phyloP scores from a whole-genome alignment of 2,888 invertebrate species.

The Polyploca ridens region DNA sequence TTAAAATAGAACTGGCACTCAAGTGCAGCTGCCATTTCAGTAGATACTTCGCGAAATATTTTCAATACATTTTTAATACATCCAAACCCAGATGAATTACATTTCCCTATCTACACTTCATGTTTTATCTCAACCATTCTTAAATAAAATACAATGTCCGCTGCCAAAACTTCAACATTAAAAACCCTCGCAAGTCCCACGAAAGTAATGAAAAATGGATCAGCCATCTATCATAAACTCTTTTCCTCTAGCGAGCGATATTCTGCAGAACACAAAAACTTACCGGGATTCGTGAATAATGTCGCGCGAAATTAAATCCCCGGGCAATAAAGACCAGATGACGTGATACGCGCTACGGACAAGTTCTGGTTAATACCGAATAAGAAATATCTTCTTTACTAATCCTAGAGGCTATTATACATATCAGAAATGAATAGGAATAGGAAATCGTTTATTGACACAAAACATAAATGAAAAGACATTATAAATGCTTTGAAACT shows the following conservation, averaged over 20 bases:
- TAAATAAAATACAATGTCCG: not conserved
- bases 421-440: not conserved
- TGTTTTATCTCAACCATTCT: not conserved
- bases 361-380: conserved; percentile 41
- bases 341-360: conserved; percentile 49
- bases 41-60: no score
- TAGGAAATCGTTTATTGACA: not conserved
- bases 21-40: no score
- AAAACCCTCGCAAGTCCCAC: conserved; percentile 25
- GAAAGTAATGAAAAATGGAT: conserved; percentile 76
- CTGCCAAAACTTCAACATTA: conserved; percentile 13
- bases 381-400: not conserved
- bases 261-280: conserved; percentile 70
- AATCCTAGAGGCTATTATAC: not conserved
- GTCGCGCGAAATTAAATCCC: conserved; percentile 79
- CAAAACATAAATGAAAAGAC: not conserved
- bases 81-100: no score
- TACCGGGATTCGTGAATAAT: conserved; percentile 72
- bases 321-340: conserved; percentile 78
- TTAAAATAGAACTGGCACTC: no score
- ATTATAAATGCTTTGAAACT: no score
- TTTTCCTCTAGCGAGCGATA: conserved; percentile 50
- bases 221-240: conserved; percentile 78
- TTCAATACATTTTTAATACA: no score
- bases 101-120: no score